phyloP scores from a whole-genome alignment of 2,113 vertebrate genomes.

The Litocranius walleri region DNA sequence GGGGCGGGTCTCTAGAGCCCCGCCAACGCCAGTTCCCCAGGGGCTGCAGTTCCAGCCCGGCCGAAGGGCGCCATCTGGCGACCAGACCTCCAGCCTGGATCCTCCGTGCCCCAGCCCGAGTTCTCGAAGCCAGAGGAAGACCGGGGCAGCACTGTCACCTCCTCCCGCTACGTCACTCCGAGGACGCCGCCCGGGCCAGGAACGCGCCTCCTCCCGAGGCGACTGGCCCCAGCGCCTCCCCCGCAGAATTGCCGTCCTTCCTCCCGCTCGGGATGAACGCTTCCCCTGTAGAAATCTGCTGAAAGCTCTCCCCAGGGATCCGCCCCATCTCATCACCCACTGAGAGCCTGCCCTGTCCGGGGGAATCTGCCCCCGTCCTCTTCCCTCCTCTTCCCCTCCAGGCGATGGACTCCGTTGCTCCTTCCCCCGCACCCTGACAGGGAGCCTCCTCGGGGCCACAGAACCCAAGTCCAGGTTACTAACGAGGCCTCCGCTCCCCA shows the following conservation, averaged over 20 bases:
- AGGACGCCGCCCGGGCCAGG: neutral
- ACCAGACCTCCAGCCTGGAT: neutral
- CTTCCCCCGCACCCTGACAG: neutral
- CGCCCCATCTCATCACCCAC: neutral
- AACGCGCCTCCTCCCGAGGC: neutral
- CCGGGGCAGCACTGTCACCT: neutral
- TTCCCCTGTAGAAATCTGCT: neutral
- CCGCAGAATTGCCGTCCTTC: neutral
- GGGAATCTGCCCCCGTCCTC: neutral
- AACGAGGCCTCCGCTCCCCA: neutral
- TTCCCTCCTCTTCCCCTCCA: neutral
- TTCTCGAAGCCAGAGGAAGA: neutral
- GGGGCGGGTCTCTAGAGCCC: neutral
- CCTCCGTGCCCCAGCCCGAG: neutral
- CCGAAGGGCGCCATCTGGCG: constrained; percentile 61
- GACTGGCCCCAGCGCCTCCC: neutral
- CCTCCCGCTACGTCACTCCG: constrained; percentile 8
- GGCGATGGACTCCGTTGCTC: neutral
- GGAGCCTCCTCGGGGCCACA: neutral
- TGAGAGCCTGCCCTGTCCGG: neutral
- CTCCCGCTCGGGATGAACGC: neutral
- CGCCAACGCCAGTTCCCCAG: neutral
- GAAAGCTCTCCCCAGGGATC: neutral
- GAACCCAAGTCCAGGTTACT: neutral
- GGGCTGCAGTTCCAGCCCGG: neutral